These are phyloP conservation scores for Dolichallabes microphthalmus DNA, from an alignment of 2,113 vertebrate species.

Conservation along the genomic window DNA sequence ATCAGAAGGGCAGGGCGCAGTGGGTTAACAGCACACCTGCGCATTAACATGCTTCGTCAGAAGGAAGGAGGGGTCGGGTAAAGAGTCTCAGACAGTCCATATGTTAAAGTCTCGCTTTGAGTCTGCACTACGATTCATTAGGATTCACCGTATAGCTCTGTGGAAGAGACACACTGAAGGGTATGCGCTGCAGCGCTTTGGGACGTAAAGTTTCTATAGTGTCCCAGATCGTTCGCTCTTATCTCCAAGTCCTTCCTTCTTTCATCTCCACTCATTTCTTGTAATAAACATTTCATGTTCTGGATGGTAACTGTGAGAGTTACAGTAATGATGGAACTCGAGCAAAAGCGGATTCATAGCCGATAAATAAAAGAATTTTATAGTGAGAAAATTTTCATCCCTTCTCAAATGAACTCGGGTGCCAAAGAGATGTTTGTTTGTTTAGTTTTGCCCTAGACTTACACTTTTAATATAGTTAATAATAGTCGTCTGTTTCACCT, in stretches of 20 bases:
- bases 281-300: conserved; percentile 12
- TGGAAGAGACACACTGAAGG: conserved; percentile 17
- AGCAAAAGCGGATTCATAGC: not conserved
- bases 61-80: not conserved
- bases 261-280: not conserved
- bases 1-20: conserved; percentile 27
- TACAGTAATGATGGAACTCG: not conserved
- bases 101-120: conserved; percentile 20
- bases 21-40: conserved; percentile 41
- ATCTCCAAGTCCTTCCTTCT: not conserved
- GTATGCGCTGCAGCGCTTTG: not conserved
- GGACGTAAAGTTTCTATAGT: not conserved
- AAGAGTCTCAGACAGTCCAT: conserved; percentile 29
- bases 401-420: not conserved
- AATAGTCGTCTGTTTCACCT: not conserved
- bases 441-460: not conserved
- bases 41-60: conserved; percentile 20
- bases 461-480: not conserved
- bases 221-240: not conserved
- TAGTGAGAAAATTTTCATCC: not conserved
- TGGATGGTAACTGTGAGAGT: not conserved
- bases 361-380: not conserved
- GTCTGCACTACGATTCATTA: conserved; percentile 13
- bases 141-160: conserved; percentile 5
- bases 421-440: not conserved